phyloP scores from a whole-genome alignment of 2,113 vertebrate genomes.

The Oncorhynchus nerka region DNA sequence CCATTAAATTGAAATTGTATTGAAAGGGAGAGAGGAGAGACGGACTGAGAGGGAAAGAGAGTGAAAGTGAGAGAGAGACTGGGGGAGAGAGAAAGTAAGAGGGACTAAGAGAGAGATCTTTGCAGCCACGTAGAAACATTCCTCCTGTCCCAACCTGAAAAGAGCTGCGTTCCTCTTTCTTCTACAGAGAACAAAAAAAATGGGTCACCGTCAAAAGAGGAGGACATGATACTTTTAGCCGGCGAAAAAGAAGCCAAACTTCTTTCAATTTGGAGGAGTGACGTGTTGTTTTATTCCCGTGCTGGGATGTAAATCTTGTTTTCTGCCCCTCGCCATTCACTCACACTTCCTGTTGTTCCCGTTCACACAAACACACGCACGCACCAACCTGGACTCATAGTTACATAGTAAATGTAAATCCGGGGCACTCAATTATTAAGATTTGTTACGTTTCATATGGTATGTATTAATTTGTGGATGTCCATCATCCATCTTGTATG shows the following conservation, averaged over 20 bases:
- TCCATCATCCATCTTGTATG: too few relatives aligned
- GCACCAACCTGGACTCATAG: too few relatives aligned
- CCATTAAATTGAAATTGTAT: too few relatives aligned
- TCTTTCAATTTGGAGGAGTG: not conserved
- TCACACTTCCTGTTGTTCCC: not conserved
- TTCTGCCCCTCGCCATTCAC: conserved; percentile 12
- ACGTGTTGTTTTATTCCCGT: conserved; percentile 10
- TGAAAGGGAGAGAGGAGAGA: too few relatives aligned
- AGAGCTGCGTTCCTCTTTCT: conserved; percentile 27
- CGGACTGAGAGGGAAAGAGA: too few relatives aligned
- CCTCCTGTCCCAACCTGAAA: conserved; percentile 24
- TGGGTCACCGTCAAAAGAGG: conserved; percentile 1
- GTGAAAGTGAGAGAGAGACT: not conserved
- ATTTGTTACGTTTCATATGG: too few relatives aligned
- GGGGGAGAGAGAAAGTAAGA: conserved; percentile 32
- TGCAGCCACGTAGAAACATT: conserved; percentile 29
- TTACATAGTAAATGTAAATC: too few relatives aligned
- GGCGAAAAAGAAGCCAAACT: conserved; percentile 18
- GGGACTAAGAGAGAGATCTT: not conserved
- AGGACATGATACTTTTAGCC: conserved; percentile 16
- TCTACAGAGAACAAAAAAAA: conserved; percentile 21
- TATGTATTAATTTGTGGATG: too few relatives aligned
- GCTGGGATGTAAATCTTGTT: not conserved
- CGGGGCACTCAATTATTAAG: too few relatives aligned
- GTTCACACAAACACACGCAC: not conserved